A percentile compares a stretch with the other conserved stretches of the same genome.
Conservation (phyloP, 2,888 invertebrate species). For the Eupsilia transversa region DNA sequence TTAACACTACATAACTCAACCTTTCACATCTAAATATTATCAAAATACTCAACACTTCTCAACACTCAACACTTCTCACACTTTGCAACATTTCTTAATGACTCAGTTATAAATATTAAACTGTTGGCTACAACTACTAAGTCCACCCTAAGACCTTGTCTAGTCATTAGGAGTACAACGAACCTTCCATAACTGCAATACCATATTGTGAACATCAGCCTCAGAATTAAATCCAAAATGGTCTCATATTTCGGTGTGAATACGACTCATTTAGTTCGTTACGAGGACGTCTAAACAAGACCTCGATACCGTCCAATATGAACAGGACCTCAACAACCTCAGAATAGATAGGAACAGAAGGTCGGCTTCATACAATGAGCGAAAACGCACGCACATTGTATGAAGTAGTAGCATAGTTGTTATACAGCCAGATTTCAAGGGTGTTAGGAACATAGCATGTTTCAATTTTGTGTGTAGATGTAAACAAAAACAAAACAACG, state of each 20-base stretch:
- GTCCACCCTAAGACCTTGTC: not conserved
- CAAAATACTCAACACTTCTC: not conserved
- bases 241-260: slow-evolving; percentile 33
- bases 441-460: not conserved
- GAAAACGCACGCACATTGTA: not conserved
- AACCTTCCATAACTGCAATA: slow-evolving; percentile 1
- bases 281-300: slow-evolving; percentile 36
- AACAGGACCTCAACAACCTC: slow-evolving; percentile 50
- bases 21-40: not conserved
- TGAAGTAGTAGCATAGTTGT: too few species aligned
- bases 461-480: not conserved
- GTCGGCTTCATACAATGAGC: not conserved
- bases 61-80: too few species aligned
- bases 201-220: slow-evolving; percentile 4
- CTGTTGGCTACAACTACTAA: not conserved
- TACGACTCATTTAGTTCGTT: slow-evolving; percentile 39
- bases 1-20: not conserved
- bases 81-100: not conserved
- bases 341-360: not conserved
- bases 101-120: slow-evolving; percentile 1
- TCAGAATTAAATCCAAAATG: slow-evolving; percentile 27
- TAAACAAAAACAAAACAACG: not conserved
- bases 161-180: slow-evolving; percentile 15
- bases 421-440: not conserved
- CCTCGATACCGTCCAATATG: slow-evolving; percentile 43